Percentiles rank a stretch among this genome's conserved stretches.
These are phyloP conservation scores for Drosophila pullipes DNA, from an alignment of 2,888 invertebrate genomes.

Conservation along the genomic window DNA sequence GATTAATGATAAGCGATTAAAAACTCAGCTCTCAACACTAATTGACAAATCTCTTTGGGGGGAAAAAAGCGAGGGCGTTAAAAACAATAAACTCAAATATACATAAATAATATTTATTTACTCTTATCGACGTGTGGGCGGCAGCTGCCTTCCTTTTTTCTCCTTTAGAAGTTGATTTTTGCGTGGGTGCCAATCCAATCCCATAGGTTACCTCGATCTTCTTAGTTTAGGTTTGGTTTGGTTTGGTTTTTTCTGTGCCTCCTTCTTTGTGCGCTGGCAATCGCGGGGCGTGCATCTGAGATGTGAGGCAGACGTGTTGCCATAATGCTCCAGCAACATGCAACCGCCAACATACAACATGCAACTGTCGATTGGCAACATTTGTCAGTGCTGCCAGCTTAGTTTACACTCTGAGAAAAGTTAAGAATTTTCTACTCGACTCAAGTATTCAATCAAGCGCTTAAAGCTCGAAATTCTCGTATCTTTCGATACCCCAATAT, in stretches of 20 bases:
- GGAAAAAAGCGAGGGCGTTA: conserved; percentile 28
- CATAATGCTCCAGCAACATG: conserved; percentile 62
- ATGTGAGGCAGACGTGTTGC: conserved; percentile 58
- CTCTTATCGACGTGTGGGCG: conserved; percentile 47
- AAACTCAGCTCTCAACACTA: conserved; percentile 32
- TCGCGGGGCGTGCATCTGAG: conserved; percentile 73
- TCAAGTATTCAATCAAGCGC: neutral
- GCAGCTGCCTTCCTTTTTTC: conserved; percentile 11
- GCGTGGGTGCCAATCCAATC: conserved; percentile 41
- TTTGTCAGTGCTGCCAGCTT: conserved; percentile 48
- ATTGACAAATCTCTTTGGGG: conserved; percentile 40
- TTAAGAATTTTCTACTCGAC: neutral
- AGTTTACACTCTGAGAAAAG: neutral
- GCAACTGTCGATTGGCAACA: conserved; percentile 49
- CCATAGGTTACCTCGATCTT: conserved; percentile 2
- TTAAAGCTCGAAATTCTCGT: neutral
- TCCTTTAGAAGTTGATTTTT: neutral
- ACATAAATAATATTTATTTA: conserved; percentile 70
- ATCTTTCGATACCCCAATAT: neutral
- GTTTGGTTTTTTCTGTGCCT: conserved; percentile 3
- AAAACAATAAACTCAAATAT: conserved; percentile 50
- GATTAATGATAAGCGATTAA: conserved; percentile 45
- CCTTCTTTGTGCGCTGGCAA: conserved; percentile 42
- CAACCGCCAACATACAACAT: conserved; percentile 47
- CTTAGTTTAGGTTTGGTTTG: neutral